Evolutionary conservation across 2,113 vertebrate genomes (phyloP).

Genomic region (Empidonax traillii): DNA sequence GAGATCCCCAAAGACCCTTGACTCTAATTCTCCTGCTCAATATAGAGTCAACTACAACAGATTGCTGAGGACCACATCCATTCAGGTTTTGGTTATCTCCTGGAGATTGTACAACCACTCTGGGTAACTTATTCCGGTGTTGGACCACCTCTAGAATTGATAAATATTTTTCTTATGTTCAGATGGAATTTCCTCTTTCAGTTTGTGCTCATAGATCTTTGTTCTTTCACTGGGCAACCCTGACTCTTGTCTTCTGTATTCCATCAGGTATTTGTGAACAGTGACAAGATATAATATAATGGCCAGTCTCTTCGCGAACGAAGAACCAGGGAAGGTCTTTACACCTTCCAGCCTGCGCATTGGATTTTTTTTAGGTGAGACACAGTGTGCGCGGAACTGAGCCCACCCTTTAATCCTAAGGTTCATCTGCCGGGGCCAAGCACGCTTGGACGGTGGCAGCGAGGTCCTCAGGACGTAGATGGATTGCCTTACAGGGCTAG

Average conservation of each 20-base stretch:
- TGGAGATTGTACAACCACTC: neutral
- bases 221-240: neutral
- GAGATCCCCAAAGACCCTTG: neutral
- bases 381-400: no score
- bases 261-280: neutral
- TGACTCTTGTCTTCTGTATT: neutral
- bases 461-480: no score
- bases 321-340: no score
- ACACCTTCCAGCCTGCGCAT: no score
- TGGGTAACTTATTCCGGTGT: neutral
- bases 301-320: no score
- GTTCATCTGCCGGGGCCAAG: no score
- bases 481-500: no score
- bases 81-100: neutral
- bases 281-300: accelerated
- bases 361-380: no score
- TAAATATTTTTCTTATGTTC: neutral
- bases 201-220: neutral
- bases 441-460: no score
- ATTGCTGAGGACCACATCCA: neutral
- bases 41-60: neutral
- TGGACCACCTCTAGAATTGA: neutral
- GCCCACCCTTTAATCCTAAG: no score
- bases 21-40: neutral
- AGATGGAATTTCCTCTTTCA: neutral